These are phyloP conservation scores for Aegotheles bennettii DNA, from an alignment of 2,113 vertebrate genomes.

Conservation along the genomic window DNA sequence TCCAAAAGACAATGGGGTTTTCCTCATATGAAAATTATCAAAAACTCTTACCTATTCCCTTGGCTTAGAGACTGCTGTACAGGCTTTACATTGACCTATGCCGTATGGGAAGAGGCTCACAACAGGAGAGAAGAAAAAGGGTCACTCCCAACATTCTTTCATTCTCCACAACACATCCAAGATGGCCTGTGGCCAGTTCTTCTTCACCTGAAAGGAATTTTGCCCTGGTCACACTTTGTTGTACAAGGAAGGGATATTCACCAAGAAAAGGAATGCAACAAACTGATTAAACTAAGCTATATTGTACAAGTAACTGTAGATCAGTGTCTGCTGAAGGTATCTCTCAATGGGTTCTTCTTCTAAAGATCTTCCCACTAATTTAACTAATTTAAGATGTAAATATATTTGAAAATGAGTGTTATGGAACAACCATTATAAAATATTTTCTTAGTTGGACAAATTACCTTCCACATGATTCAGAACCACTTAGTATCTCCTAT, in stretches of 20 bases:
- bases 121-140: neutral
- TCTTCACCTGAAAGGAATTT: constrained; percentile 5
- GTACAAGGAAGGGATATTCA: neutral
- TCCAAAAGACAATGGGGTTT: neutral
- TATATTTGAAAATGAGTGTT: neutral
- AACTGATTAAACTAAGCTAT: neutral
- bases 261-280: neutral
- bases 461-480: neutral
- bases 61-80: neutral
- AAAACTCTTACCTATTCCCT: neutral
- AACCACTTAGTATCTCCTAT: neutral
- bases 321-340: neutral
- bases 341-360: neutral
- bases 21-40: neutral
- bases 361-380: neutral
- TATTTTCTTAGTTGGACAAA: neutral
- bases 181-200: neutral
- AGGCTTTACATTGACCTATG: neutral
- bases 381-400: neutral
- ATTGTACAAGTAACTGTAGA: neutral
- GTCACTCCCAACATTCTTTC: neutral
- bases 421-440: neutral
- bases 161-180: neutral
- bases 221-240: neutral
- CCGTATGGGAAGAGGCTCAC: neutral